Evolutionary conservation across 2,888 invertebrate species (phyloP).

Genomic region (Acanthosepion pharaonis): DNA sequence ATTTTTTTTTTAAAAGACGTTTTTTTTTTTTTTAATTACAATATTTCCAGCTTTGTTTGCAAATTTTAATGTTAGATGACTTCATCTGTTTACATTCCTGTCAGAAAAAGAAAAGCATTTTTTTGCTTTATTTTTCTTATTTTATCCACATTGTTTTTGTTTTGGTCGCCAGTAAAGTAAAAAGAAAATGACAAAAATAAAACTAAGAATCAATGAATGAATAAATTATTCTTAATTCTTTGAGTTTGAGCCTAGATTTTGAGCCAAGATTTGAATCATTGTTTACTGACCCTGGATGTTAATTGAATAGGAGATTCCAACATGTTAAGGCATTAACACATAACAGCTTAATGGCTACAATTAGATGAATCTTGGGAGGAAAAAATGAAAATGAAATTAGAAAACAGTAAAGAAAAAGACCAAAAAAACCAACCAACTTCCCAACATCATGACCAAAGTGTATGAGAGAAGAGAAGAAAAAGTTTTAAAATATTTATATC

Average conservation of each 20-base stretch:
- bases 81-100: not conserved
- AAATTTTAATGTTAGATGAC: slow-evolving; percentile 17
- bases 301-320: not conserved
- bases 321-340: not conserved
- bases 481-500: not conserved
- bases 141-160: not conserved
- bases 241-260: not conserved
- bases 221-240: not conserved
- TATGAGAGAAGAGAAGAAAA: not conserved
- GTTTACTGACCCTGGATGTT: not conserved
- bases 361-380: not conserved
- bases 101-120: not conserved
- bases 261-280: not conserved
- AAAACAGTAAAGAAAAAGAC: not conserved
- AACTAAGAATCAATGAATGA: not conserved
- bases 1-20: not conserved
- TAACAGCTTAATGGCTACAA: not conserved
- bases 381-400: not conserved
- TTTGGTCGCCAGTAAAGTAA: not conserved
- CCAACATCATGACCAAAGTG: not conserved
- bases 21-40: not conserved
- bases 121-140: not conserved
- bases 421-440: not conserved
- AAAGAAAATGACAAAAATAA: not conserved
- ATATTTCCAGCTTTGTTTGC: slow-evolving; percentile 13